These are phyloP conservation scores for Drosophila nikananu DNA, from an alignment of 1,140 invertebrate genomes.

Conservation along the genomic window DNA sequence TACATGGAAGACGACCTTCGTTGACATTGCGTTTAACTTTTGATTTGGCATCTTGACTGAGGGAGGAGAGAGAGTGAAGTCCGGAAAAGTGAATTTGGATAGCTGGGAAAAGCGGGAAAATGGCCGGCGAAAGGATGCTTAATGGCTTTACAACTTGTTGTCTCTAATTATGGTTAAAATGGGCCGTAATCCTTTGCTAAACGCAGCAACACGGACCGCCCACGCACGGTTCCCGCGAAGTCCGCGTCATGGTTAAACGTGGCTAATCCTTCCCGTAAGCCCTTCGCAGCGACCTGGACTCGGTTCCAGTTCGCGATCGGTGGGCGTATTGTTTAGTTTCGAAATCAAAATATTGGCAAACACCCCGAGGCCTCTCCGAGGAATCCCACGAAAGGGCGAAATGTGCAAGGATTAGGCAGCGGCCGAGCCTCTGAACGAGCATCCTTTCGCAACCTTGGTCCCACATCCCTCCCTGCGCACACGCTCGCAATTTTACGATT, in stretches of 20 bases:
- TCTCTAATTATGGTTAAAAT: conserved; percentile 84
- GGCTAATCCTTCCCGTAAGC: conserved; percentile 77
- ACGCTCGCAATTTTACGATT: conserved; percentile 69
- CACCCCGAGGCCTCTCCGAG: conserved; percentile 35
- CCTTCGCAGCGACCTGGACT: conserved; percentile 53
- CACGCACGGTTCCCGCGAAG: conserved; percentile 57
- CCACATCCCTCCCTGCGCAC: conserved; percentile 29
- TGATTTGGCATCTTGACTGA: conserved; percentile 79
- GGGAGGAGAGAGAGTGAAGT: conserved; percentile 8
- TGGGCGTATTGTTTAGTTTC: conserved; percentile 81
- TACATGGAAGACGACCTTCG: conserved; percentile 72
- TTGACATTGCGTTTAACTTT: conserved; percentile 75
- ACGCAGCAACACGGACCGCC: conserved; percentile 70
- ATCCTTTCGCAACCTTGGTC: conserved; percentile 74
- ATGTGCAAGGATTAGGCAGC: conserved; percentile 63
- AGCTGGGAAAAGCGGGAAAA: conserved; percentile 2
- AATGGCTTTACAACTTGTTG: conserved; percentile 85
- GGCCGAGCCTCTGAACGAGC: conserved; percentile 14
- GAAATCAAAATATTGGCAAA: conserved; percentile 84
- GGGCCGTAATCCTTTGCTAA: conserved; percentile 83
- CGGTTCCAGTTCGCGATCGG: conserved; percentile 17
- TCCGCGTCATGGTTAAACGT: conserved; percentile 77
- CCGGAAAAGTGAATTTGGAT: conserved; percentile 2
- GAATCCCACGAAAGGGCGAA: conserved; percentile 46
- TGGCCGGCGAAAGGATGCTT: conserved; percentile 24